Percentiles rank a stretch among this genome's conserved stretches.
These are phyloP conservation scores for Sminthopsis crassicaudata DNA, from an alignment of 2,113 vertebrate genomes.

Conservation along the genomic window DNA sequence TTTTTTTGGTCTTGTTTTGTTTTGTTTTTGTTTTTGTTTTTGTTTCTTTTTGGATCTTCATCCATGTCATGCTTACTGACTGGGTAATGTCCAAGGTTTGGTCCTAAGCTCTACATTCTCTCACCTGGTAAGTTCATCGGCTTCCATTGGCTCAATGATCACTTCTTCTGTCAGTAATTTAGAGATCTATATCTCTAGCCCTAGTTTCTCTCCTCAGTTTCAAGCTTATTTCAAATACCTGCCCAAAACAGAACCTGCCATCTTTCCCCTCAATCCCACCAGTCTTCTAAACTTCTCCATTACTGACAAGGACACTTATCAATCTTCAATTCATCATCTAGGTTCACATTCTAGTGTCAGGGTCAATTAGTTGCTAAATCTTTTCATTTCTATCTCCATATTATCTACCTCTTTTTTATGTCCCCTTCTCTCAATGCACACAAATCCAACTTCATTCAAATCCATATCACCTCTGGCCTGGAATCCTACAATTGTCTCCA, in stretches of 20 bases:
- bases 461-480: background rate
- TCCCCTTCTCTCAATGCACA: background rate
- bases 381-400: background rate
- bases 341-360: background rate
- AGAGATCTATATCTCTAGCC: background rate
- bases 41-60: background rate
- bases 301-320: background rate
- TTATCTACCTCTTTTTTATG: background rate
- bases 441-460: background rate
- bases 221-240: background rate
- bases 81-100: background rate
- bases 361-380: background rate
- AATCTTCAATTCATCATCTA: background rate
- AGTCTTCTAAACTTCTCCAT: background rate
- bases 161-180: background rate
- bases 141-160: background rate
- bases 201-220: background rate
- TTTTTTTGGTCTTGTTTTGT: too few relatives aligned
- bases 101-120: background rate
- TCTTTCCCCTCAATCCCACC: background rate
- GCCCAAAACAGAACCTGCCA: background rate
- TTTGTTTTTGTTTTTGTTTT: too few relatives aligned
- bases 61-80: background rate
- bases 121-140: background rate
- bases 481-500: background rate